Base-by-base conservation (phyloP, 2,888 invertebrate species). In the Drosophila pegasa region DNA sequence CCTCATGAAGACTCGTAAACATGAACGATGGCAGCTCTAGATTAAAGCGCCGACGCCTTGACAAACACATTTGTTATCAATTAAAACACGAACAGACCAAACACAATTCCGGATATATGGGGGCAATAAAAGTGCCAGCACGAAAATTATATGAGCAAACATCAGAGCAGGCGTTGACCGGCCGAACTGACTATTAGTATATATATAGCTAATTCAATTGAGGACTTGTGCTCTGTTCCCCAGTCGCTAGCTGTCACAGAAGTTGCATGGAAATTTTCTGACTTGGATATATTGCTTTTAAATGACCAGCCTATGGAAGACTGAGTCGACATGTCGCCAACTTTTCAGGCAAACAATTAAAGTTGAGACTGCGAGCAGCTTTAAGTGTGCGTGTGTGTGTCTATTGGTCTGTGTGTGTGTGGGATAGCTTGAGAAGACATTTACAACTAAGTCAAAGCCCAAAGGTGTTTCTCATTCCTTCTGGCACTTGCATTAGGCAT, bases 111-210 rank as follows among this genome's bases (percentile, higher is more conserved):
- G 25, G 22, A 48, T 12, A 43, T 22, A 22, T 12, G 20, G 43
- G 12, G 41, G n/a, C 51, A 43, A 65, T 69, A 69, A 79, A 78
- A 75, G 69, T 72, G 51, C 27, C 72, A 55, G 56, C 47, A 38
- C 41, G 33, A 16, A 62, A 54, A 62, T 61, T 56, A 52, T 55
- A 52, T 66, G 27, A 37, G 40, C 45, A 59, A 70, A 75, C 60
- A 56, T 54, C 54, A 54, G 48, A 62, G 58, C 45, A 35, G 72
- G 76, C 61, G 18, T 72, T 72, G 55, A 35, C 25, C 60, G n/a
- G 50, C 20, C 4, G n/a, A 35, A 25, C 12, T 29, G 12, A 47
- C 40, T 41, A 27, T 38, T 40, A 54, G 14, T 20, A 31, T 48
- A 43, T 14, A 37, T 37, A n/a, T 27, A 8, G 4, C 41, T 40